These are phyloP conservation scores for Diglossa cyanea DNA, from an alignment of 2,797 vertebrate genomes.

Conservation along the genomic window DNA sequence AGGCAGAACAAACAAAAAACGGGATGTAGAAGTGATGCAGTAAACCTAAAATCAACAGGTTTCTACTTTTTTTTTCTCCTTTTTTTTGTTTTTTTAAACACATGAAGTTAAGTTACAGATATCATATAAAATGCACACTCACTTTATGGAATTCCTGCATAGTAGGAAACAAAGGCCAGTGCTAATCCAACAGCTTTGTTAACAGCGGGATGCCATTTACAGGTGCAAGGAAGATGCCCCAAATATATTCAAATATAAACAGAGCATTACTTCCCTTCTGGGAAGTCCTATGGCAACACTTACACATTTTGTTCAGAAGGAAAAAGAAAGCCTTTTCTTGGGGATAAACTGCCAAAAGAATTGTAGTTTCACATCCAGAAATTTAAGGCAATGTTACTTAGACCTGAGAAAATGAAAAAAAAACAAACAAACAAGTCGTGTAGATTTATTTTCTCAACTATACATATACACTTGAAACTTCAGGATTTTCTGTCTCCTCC, in stretches of 20 bases:
- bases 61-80: background rate
- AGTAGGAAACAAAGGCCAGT: slow-evolving; percentile 86
- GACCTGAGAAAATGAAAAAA: slow-evolving; percentile 52
- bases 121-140: slow-evolving; percentile 71
- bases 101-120: slow-evolving; percentile 68
- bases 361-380: slow-evolving; percentile 24
- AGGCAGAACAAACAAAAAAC: slow-evolving; percentile 13
- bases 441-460: slow-evolving; percentile 30
- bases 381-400: slow-evolving; percentile 76
- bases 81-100: slow-evolving; percentile 52
- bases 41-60: slow-evolving; percentile 61
- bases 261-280: slow-evolving; percentile 19
- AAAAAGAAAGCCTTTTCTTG: slow-evolving; percentile 25
- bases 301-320: background rate
- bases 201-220: slow-evolving; percentile 63
- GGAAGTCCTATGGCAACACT: slow-evolving; percentile 42
- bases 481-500: background rate
- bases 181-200: slow-evolving; percentile 65
- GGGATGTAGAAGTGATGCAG: slow-evolving; percentile 41
- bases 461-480: background rate
- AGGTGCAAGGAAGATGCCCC: slow-evolving; percentile 22
- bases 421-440: background rate
- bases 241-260: slow-evolving; percentile 40
- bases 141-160: slow-evolving; percentile 85
- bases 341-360: slow-evolving; percentile 51